phyloP scores from a whole-genome alignment of 2,113 vertebrate genomes.

The Otus sunia region DNA sequence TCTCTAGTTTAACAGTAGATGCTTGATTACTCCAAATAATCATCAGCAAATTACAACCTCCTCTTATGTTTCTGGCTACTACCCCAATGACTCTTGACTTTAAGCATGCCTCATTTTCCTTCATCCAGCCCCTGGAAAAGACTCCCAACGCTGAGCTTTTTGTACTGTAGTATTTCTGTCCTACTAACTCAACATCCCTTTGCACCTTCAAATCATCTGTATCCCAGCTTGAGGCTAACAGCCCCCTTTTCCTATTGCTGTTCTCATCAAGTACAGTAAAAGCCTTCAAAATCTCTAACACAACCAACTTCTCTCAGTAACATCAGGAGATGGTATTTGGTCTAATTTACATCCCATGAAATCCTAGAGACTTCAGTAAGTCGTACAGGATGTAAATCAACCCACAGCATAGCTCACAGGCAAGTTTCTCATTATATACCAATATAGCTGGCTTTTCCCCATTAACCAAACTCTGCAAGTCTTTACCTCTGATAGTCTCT shows the following conservation, averaged over 20 bases:
- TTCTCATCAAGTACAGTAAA: not conserved
- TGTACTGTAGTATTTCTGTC: not conserved
- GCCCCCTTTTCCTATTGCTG: not conserved
- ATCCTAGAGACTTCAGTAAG: not conserved
- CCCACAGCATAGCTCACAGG: not conserved
- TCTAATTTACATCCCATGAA: not conserved
- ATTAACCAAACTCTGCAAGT: not conserved
- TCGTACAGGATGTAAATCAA: not conserved
- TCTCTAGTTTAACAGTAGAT: not conserved
- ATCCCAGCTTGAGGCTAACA: not conserved
- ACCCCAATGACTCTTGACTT: not conserved
- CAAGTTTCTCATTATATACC: not conserved
- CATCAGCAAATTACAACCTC: not conserved
- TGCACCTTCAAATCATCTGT: not conserved
- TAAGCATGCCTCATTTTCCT: not conserved
- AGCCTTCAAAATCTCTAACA: not conserved
- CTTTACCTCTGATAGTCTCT: not conserved
- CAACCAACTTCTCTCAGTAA: not conserved
- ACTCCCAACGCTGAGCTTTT: not conserved
- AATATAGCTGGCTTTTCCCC: not conserved
- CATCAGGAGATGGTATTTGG: not conserved
- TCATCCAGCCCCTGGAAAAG: not conserved
- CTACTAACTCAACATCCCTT: not conserved
- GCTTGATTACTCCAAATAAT: not conserved
- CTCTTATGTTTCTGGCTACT: not conserved